Evolutionary conservation across 2,888 invertebrate genomes (phyloP), one percentile per base, ranked within the genome.

Genomic region (Thysanoteuthis rhombus): DNA sequence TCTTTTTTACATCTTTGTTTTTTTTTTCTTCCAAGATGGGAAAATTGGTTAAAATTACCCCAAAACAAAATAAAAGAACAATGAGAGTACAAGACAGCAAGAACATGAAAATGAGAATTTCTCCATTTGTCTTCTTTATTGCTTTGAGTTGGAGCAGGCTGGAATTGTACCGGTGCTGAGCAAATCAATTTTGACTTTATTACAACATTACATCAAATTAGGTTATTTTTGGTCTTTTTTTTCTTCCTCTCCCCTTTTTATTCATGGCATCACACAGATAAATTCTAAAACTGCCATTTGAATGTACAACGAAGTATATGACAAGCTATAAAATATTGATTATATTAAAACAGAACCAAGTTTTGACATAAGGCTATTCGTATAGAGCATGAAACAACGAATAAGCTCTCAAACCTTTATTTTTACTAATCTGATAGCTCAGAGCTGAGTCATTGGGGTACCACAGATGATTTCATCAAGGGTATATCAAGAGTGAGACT

Each of bases 151-250:
- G 39, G 36, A 36, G 42, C 36, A n/a, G 32, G 47, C 8, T 36
- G 92, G 36, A 45, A 47, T 45, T 19, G 28, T n/a, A 92, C 40
- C 22, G n/a, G 40, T 40, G 40, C 36, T 92, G 3, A 36, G 22
- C 47, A 45, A 47, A 92, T 92, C n/a, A 42, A 36, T 92, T 47
- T 42, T 92, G 92, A 92, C 45, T 47, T 92, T 45, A 92, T 45
- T 92, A n/a, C 47, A 8, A 92, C 42, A 42, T 47, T 92, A 92
- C 47, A 45, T 92, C n/a, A 19, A 40, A 36, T 92, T 92, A 45
- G 47, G 19, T 38, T 19, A 47, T 47, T 45, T 36, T n/a, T 19
- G 39, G 2, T 47, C 36, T 25, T 38, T 38, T n/a, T 19, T 75
- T 32, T 58, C 32, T 32, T 8, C 32, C 32, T 25, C 8, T 16